phyloP scores from a whole-genome alignment of 2,888 invertebrate genomes.

The Phalangium opilio region DNA sequence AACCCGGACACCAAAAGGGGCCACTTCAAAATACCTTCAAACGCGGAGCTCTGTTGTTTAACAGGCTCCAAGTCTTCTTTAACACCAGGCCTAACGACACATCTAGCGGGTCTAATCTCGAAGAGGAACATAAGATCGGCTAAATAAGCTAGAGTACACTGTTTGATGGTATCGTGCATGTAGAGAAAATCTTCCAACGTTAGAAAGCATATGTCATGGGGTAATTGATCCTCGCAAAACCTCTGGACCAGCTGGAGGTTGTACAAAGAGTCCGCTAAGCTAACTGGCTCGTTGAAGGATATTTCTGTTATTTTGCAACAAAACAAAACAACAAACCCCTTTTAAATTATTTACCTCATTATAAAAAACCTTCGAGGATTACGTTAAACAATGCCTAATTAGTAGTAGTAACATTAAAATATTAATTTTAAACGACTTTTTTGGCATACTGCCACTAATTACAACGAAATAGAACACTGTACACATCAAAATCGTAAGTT shows the following conservation, averaged over 20 bases:
- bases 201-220: constrained; percentile 80
- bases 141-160: constrained; percentile 75
- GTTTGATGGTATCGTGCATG: constrained; percentile 78
- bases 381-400: too few relatives aligned
- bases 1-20: too few relatives aligned
- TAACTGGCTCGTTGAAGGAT: constrained; percentile 41
- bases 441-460: too few relatives aligned
- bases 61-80: constrained; percentile 2
- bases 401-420: too few relatives aligned
- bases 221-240: constrained; percentile 69
- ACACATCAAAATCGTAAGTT: too few relatives aligned
- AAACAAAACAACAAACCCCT: too few relatives aligned
- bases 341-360: too few relatives aligned
- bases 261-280: constrained; percentile 75
- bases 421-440: too few relatives aligned
- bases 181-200: constrained; percentile 90
- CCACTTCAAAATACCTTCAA: too few relatives aligned
- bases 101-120: constrained; percentile 80
- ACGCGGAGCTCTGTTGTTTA: too few relatives aligned
- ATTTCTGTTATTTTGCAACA: not conserved
- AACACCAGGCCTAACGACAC: constrained; percentile 53
- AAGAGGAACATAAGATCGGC: constrained; percentile 86
- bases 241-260: constrained; percentile 74
- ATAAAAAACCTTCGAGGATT: not conserved
- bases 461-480: too few relatives aligned